Evolutionary conservation across 2,113 vertebrate genomes (phyloP), one percentile per base, ranked within the genome.

Genomic region (Macquaria australasica): DNA sequence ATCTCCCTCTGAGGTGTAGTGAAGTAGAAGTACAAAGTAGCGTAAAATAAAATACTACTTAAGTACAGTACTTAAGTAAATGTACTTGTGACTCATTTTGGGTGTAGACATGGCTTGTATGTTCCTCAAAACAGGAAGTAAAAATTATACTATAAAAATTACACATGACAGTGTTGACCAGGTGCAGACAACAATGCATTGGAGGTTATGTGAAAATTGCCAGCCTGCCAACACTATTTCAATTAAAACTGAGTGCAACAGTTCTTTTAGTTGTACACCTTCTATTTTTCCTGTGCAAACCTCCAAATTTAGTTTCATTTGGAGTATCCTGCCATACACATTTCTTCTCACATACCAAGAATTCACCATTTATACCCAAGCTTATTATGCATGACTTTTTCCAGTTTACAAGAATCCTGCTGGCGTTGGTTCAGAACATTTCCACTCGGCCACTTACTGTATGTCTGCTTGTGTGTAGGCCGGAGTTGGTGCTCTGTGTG

Each of bases 371-470:
- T 62, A 69, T 51, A 66, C 53, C 25, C 9, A 77, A 87, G 59
- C 74, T 84, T 62, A 56, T 77, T 76, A 80, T 76, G 73, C 74
- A 53, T 63, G 58, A 34, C 55, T 80, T 81, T 76, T 76, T 67
- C 55, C 50, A 71, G 4, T 85, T 85, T 77, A 50, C 8, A 59
- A 66, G 66, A 73, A 75, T 83, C 86, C 79, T 75, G n/a, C 80
- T 87, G 56, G 25, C 67, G 1, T 75, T 45, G 10, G 60, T 81
- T 77, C 62, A 62, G 59, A 89, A 88, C 85, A 81, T 85, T 88
- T 90, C 59, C 76, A 39, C 73, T 79, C 31, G 63, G 70, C 63
- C 87, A 63, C 60, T 87, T 68, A 68, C 70, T 72, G 51, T 71
- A 79, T 0, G 37, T 82, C 64, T 81, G 83, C 25, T 41, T 79